These are phyloP conservation scores for Acromyrmex echinatior DNA, from an alignment of 1,140 invertebrate genomes.

Conservation along the genomic window DNA sequence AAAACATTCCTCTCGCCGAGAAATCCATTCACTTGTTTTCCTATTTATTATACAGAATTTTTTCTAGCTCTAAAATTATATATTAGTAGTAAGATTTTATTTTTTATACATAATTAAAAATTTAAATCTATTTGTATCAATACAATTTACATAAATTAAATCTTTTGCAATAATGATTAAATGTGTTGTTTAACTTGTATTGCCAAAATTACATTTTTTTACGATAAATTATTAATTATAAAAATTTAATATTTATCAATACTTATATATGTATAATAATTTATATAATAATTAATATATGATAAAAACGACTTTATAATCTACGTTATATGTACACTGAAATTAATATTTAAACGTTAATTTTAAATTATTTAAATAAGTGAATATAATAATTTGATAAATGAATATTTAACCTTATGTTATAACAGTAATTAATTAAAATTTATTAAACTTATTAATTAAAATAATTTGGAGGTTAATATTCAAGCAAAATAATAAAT, in stretches of 20 bases:
- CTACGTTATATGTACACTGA: neutral
- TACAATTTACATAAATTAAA: neutral
- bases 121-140: neutral
- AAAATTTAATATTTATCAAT: neutral
- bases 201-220: neutral
- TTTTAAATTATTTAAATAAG: neutral
- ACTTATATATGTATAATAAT: neutral
- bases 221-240: neutral
- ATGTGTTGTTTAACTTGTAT: neutral
- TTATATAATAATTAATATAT: neutral
- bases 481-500: neutral
- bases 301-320: neutral
- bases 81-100: neutral
- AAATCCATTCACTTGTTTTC: slow-evolving; percentile 5
- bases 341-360: neutral
- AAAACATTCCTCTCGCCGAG: slow-evolving; percentile 45
- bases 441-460: slow-evolving; percentile 1
- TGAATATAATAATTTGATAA: neutral
- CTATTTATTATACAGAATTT: too few species aligned
- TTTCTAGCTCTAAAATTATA: neutral
- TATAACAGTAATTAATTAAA: too few species aligned
- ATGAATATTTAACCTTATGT: neutral
- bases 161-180: slow-evolving; percentile 1
- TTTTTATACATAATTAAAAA: neutral
- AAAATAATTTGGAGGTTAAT: slow-evolving; percentile 27